Base-by-base conservation (phyloP, 1,140 invertebrate species). In the Eufriesea mexicana region DNA sequence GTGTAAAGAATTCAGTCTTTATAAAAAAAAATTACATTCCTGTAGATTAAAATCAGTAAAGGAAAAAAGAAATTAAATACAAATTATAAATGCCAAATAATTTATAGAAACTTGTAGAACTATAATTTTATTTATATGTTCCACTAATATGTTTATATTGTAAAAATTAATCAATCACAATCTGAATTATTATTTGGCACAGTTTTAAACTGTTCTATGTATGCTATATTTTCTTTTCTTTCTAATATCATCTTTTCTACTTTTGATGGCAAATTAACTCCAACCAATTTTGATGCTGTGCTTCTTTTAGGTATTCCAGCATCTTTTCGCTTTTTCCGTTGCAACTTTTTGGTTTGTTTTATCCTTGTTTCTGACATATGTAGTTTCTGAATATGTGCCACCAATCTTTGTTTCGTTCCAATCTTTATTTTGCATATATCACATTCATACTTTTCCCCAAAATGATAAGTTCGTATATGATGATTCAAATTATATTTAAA, bases 361-460 rank as follows among this genome's bases (percentile, higher is more conserved):
- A 57, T 57, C 23, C 16, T 73, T 8, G 25, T 66, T 14, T 73
- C 87, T 6, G 14, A 35, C 82, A 70, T 47, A 16, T 89, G 57
- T 64, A 71, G 61, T 28, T 47, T 64, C 4, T 84, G 49, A 64
- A 91, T 92, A 54, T 92, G 91, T 0, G 54, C 5, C 61, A 6
- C 23, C 42, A 92, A 62, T 67, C n/a, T 87, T 18, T 54, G 47
- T 72, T 92, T 92, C 0, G 79, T 45, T 1, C 64, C 70, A 47
- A 91, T 72, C 35, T 86, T 66, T 28, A 16, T 1, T 28, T 84
- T 86, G 55, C 92, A 92, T 45, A 88, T 68, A 23, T 91, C 88
- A 28, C 92, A 92, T 2, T 77, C 80, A 74, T 87, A 92, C 75
- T 79, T 92, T n/a, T 70, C 25, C 8, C 79, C 89, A 2, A 89